These are phyloP conservation scores for Panzeria rudis DNA, from an alignment of 2,888 invertebrate species.

Conservation along the genomic window DNA sequence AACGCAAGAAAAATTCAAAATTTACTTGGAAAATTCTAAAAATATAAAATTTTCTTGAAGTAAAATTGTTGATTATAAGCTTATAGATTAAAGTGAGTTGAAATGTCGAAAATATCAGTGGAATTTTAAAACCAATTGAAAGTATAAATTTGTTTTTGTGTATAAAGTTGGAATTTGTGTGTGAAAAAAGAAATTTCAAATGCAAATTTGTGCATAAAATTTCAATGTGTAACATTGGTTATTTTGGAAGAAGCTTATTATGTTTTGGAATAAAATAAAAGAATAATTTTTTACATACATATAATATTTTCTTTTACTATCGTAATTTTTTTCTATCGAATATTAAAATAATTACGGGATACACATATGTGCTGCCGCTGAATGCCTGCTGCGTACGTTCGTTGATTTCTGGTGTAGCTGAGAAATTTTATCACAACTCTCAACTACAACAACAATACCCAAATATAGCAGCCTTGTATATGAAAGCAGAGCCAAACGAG, in stretches of 20 bases:
- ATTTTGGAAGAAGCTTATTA: background rate
- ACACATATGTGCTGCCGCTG: conserved; percentile 49
- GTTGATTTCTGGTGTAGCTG: conserved; percentile 25
- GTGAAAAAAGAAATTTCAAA: background rate
- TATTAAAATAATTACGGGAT: conserved; percentile 58
- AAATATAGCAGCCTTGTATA: conserved; percentile 42
- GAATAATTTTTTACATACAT: background rate
- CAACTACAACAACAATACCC: conserved; percentile 33
- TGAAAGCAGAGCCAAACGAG: conserved; percentile 53
- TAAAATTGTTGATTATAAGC: conserved; percentile 23
- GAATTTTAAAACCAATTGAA: background rate
- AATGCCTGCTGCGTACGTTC: conserved; percentile 39
- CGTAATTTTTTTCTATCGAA: conserved; percentile 46
- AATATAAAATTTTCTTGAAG: conserved; percentile 19
- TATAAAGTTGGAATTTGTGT: conserved; percentile 20
- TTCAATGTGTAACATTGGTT: background rate
- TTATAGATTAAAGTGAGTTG: conserved; percentile 51
- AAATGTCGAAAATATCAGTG: conserved; percentile 7
- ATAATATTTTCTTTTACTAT: conserved; percentile 36
- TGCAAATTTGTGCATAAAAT: conserved; percentile 10
- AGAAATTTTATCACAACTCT: conserved; percentile 56
- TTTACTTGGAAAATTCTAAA: conserved; percentile 29
- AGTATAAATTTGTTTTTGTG: conserved; percentile 23
- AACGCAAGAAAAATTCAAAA: conserved; percentile 48
- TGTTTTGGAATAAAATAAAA: conserved; percentile 20